Base-by-base conservation (phyloP, 1,140 invertebrate species). In the Drosophila varians region DNA sequence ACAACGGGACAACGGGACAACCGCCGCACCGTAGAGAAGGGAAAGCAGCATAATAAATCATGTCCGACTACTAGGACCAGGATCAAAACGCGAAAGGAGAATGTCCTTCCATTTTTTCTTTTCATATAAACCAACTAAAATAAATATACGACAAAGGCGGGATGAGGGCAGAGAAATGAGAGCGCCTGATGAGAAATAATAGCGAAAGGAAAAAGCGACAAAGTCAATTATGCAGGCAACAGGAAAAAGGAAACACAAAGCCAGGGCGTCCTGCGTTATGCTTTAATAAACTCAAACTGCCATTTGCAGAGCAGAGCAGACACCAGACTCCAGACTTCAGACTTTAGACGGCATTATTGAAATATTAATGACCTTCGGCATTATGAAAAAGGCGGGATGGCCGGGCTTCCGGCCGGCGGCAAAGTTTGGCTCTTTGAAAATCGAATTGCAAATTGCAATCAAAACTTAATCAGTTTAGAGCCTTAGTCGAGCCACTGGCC, bases 381-480 rank as follows among this genome's bases (percentile, higher is more conserved):
- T 73, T 78, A 73, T 73, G 62, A 74, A 79, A 74, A 71, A 48
- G 26, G 51, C 57, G 47, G 48, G n/a, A 9, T 4, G 4, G 4
- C 9, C 2, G 5, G 1, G 12, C 18, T 46, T 28, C n/a, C 54
- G 38, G 21, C 52, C 19, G 57, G 31, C 64, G 52, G 65, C 61
- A 69, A 84, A 84, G 76, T 86, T 86, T 86, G 36, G 42, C 36
- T 23, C 61, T 62, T 53, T 70, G 43, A 55, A 84, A 80, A 84
- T 86, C 76, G 80, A 84, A 84, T 84, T 78, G 75, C 52, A 75
- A 84, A 73, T 84, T 77, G 80, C 76, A 87, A 86, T 86, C 82
- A 86, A 80, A 86, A 80, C 82, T 86, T 86, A 86, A 86, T 87
- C 82, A 80, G 80, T 86, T 86, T 79, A 87, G 55, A 87, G 72